These are phyloP conservation scores for Calephelis perditalis DNA, from an alignment of 2,888 invertebrate species.

Conservation along the genomic window DNA sequence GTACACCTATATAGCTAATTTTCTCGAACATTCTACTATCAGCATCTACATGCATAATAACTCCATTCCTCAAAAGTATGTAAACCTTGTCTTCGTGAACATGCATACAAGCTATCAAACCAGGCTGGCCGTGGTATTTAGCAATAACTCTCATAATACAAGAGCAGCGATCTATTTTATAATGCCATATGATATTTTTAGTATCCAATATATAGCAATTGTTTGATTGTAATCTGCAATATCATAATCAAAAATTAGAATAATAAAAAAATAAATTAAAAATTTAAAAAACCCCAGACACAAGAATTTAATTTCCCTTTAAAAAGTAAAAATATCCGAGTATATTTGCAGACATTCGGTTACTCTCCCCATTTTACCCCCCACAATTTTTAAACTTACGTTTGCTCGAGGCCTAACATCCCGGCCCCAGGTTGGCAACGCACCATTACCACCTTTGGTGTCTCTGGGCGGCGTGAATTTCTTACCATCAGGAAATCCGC, in stretches of 20 bases:
- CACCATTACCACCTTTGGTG: too few species aligned
- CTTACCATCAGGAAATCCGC: too few species aligned
- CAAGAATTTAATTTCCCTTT: too few species aligned
- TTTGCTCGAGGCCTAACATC: too few species aligned
- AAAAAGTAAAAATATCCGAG: too few species aligned
- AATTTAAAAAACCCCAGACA: too few species aligned
- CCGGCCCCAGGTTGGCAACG: too few species aligned
- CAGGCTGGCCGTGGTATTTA: conserved; percentile 20
- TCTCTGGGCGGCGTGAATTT: too few species aligned
- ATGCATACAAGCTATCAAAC: conserved; percentile 18
- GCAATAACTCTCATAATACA: conserved; percentile 20
- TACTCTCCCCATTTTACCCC: too few species aligned
- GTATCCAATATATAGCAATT: conserved; percentile 23
- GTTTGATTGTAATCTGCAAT: conserved; percentile 24
- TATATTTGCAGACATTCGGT: too few species aligned
- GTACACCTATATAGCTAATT: conserved; percentile 17
- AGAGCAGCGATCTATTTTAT: conserved; percentile 14
- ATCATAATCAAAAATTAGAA: not conserved
- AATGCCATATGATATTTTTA: conserved; percentile 20
- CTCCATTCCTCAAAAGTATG: conserved; percentile 37
- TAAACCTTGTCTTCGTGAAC: conserved; percentile 31
- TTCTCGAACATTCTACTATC: conserved; percentile 14
- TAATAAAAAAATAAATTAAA: too few species aligned
- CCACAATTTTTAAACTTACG: too few species aligned
- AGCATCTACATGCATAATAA: conserved; percentile 26